These are phyloP conservation scores for Trogon melanurus DNA, from an alignment of 2,113 vertebrate species.

Conservation along the genomic window DNA sequence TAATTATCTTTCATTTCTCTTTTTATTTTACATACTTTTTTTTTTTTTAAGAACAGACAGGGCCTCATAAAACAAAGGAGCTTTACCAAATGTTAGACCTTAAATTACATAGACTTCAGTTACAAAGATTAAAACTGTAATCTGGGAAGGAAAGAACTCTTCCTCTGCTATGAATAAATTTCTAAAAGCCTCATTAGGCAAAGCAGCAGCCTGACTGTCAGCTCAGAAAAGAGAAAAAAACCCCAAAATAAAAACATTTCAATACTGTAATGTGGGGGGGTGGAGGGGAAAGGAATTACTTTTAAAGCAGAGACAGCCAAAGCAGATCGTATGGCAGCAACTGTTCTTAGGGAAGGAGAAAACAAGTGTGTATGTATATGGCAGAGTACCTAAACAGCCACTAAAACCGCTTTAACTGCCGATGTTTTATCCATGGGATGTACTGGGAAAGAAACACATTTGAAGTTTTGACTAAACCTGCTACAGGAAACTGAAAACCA, in stretches of 20 bases:
- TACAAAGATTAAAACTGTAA: conserved; percentile 14
- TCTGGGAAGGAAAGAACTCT: conserved; percentile 1
- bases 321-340: background rate
- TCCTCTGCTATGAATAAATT: background rate
- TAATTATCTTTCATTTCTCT: background rate
- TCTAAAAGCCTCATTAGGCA: conserved; percentile 18
- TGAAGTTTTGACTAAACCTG: background rate
- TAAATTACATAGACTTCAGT: background rate
- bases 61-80: background rate
- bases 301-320: background rate
- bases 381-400: background rate
- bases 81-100: background rate
- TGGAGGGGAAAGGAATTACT: background rate
- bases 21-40: background rate
- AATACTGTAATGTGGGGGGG: background rate
- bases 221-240: background rate
- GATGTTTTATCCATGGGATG: background rate
- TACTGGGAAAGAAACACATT: conserved; percentile 39
- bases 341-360: background rate
- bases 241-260: background rate
- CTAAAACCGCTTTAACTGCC: conserved; percentile 1
- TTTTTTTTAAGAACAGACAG: background rate
- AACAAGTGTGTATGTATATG: background rate
- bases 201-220: conserved; percentile 21
- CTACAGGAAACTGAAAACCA: background rate